Percentiles rank a stretch among this genome's conserved stretches.
These are phyloP conservation scores for Acrossocheilus wenchowensis DNA, from an alignment of 2,797 vertebrate genomes.

Conservation along the genomic window DNA sequence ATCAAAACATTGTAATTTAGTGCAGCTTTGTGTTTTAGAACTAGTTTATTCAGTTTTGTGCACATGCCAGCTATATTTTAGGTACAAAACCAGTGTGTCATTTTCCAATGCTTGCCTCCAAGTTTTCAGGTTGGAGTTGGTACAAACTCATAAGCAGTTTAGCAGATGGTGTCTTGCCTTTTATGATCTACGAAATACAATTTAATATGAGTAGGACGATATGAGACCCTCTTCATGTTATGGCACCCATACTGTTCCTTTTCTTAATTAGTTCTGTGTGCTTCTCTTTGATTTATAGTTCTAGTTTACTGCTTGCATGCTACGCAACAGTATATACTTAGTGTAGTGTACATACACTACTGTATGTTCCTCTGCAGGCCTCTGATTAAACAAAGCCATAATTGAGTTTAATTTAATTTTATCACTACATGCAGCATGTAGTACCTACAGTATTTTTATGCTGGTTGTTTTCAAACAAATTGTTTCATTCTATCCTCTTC, in stretches of 20 bases:
- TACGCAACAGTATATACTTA: slow-evolving; percentile 54
- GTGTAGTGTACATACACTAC: not conserved
- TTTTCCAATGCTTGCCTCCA: slow-evolving; percentile 67
- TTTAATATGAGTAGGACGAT: slow-evolving; percentile 72
- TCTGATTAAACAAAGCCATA: slow-evolving; percentile 48
- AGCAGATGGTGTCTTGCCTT: slow-evolving; percentile 79
- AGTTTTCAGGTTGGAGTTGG: slow-evolving; percentile 67
- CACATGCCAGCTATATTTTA: slow-evolving; percentile 65
- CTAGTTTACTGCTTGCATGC: slow-evolving; percentile 60
- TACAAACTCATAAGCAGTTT: slow-evolving; percentile 72
- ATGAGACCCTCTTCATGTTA: slow-evolving; percentile 70
- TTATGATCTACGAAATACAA: slow-evolving; percentile 77
- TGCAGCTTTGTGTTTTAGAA: slow-evolving; percentile 57
- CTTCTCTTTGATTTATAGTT: slow-evolving; percentile 59
- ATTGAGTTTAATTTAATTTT: slow-evolving; percentile 52
- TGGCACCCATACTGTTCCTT: slow-evolving; percentile 62
- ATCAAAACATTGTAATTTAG: slow-evolving; percentile 51
- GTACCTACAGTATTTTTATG: not conserved
- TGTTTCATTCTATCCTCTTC: slow-evolving; percentile 48
- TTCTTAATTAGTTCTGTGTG: slow-evolving; percentile 60
- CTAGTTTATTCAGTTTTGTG: slow-evolving; percentile 56
- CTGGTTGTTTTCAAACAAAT: slow-evolving; percentile 11
- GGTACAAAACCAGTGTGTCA: slow-evolving; percentile 64
- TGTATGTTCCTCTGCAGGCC: not conserved
- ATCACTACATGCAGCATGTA: slow-evolving; percentile 37